Evolutionary conservation across 2,888 invertebrate genomes (phyloP).

Genomic region (Tenodera sinensis): DNA sequence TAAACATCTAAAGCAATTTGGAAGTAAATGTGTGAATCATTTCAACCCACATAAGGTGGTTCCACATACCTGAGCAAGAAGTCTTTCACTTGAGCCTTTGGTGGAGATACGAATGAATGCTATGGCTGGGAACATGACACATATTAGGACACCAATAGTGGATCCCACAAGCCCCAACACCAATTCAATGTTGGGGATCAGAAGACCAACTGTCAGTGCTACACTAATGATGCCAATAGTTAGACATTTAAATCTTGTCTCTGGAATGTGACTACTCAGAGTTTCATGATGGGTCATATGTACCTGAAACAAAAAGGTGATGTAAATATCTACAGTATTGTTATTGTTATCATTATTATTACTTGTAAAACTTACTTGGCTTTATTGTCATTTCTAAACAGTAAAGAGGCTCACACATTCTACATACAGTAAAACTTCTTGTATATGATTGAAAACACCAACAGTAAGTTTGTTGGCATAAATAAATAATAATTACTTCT

Average conservation of each 20-base stretch:
- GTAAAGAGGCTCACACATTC: neutral
- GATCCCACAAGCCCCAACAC: slow-evolving; percentile 92
- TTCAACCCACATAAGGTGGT: too few relatives aligned
- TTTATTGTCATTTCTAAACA: neutral
- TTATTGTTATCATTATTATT: neutral
- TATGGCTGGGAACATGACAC: slow-evolving; percentile 87
- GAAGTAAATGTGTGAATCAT: too few relatives aligned
- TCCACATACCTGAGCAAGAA: slow-evolving; percentile 69
- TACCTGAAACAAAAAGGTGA: slow-evolving; percentile 47
- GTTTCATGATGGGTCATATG: slow-evolving; percentile 61
- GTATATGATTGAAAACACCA: too few relatives aligned
- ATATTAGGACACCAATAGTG: slow-evolving; percentile 90
- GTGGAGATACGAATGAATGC: slow-evolving; percentile 82
- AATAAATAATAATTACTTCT: too few relatives aligned
- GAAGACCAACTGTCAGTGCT: slow-evolving; percentile 74
- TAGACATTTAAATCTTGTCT: slow-evolving; percentile 74
- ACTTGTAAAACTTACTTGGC: neutral
- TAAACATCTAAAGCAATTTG: too few relatives aligned
- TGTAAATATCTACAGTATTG: neutral
- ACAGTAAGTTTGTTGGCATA: too few relatives aligned
- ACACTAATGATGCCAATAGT: slow-evolving; percentile 74
- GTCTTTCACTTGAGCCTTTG: slow-evolving; percentile 78
- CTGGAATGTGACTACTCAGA: slow-evolving; percentile 72
- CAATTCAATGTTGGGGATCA: slow-evolving; percentile 91
- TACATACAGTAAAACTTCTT: too few relatives aligned